Conservation (phyloP, 2,113 vertebrate genomes). For the Limanda limanda region DNA sequence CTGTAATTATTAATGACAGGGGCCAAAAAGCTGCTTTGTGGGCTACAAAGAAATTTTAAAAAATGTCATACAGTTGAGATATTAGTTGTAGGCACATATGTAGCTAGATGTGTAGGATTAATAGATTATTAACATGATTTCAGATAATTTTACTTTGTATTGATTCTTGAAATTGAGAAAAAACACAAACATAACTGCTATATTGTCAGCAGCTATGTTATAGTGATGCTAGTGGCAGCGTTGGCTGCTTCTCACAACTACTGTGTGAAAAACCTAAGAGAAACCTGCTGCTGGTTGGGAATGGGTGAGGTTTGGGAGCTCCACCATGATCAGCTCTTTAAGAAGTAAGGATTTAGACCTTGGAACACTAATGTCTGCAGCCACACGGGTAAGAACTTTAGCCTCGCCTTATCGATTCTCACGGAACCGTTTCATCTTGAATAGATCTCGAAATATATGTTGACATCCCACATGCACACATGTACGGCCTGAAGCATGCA, state of each 20-base stretch:
- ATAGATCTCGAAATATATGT: conserved; percentile 10
- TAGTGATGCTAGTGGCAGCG: not conserved
- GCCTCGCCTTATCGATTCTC: conserved; percentile 56
- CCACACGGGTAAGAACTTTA: conserved; percentile 41
- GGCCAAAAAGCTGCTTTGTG: too few species aligned
- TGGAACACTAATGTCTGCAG: conserved; percentile 12
- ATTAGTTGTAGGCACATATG: not conserved
- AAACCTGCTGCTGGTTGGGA: not conserved
- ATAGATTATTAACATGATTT: not conserved
- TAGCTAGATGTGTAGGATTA: not conserved
- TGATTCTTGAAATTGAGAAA: not conserved
- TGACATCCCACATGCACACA: conserved; percentile 11
- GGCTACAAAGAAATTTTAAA: too few species aligned
- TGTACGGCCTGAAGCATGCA: not conserved
- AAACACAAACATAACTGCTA: not conserved
- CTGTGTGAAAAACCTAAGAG: not conserved
- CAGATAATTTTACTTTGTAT: too few species aligned
- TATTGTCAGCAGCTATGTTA: not conserved
- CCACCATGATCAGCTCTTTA: conserved; percentile 12
- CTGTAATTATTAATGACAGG: not conserved
- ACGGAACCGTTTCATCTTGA: conserved; percentile 24
- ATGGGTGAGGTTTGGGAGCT: not conserved
- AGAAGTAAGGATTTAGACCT: conserved; percentile 7
- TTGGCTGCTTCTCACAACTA: not conserved
- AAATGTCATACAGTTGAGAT: not conserved